phyloP scores from a whole-genome alignment of 2,113 vertebrate genomes.

The Monopterus albus region DNA sequence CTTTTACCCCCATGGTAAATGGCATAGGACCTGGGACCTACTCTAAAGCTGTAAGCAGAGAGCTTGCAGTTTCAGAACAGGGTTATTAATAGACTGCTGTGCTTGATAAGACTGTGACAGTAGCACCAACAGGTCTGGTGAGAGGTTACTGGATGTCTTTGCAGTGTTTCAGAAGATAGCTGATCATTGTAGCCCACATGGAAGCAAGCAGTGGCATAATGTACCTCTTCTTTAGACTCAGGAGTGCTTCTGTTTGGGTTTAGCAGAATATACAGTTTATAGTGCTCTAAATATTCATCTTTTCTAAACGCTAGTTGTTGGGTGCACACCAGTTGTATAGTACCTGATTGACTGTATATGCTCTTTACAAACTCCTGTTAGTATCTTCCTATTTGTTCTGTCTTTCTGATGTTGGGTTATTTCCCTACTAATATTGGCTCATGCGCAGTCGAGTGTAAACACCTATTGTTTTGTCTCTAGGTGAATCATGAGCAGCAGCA shows the following conservation, averaged over 20 bases:
- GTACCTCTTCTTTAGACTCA: conserved; percentile 11
- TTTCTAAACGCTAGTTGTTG: conserved; percentile 7
- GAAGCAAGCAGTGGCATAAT: neutral
- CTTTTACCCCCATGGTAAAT: neutral
- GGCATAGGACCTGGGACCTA: neutral
- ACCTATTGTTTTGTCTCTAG: conserved; percentile 37
- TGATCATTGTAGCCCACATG: neutral
- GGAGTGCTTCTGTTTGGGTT: conserved; percentile 44
- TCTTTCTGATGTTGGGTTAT: neutral
- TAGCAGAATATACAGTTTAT: conserved; percentile 1
- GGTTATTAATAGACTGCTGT: conserved; percentile 6
- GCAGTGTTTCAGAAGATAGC: neutral
- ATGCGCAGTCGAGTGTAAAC: neutral
- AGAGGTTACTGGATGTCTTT: neutral
- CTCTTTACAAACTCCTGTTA: too few relatives aligned
- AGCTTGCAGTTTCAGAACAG: neutral
- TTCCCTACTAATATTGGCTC: neutral
- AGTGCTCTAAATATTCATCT: conserved; percentile 1
- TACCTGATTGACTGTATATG: too few relatives aligned
- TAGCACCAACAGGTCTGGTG: neutral
- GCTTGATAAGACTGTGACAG: neutral
- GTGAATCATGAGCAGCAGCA: conserved; percentile 93
- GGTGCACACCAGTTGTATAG: neutral
- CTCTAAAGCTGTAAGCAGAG: neutral
- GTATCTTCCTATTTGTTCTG: neutral